These are phyloP conservation scores for Brachypterus glaber DNA, from an alignment of 2,888 invertebrate species.

Conservation along the genomic window DNA sequence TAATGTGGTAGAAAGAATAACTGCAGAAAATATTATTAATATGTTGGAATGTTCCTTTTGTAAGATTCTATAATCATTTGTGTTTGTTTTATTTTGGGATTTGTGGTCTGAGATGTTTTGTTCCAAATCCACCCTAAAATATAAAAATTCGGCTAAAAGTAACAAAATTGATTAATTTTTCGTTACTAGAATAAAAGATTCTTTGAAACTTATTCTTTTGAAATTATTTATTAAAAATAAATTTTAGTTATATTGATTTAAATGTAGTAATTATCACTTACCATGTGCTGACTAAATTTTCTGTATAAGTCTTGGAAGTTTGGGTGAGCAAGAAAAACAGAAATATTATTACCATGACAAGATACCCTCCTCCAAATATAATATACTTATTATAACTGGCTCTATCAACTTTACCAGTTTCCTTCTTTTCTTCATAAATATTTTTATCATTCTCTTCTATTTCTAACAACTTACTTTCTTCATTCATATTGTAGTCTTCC, in stretches of 20 bases:
- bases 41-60: constrained; percentile 4
- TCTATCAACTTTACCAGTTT: constrained; percentile 24
- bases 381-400: constrained; percentile 27
- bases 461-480: constrained; percentile 11
- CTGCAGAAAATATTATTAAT: constrained; percentile 13
- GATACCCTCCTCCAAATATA: constrained; percentile 25
- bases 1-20: constrained; percentile 7
- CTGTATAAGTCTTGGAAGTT: too few species aligned
- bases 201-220: too few species aligned
- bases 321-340: constrained; percentile 25
- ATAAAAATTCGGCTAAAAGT: background rate
- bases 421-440: constrained; percentile 23
- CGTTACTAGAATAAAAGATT: too few species aligned
- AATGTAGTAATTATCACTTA: too few species aligned
- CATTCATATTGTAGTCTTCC: constrained; percentile 13
- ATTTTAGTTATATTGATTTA: too few species aligned
- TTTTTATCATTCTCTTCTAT: constrained; percentile 9
- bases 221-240: too few species aligned
- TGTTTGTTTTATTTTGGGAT: constrained; percentile 10
- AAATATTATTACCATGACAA: constrained; percentile 21
- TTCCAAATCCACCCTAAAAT: constrained; percentile 18
- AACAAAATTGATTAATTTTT: background rate
- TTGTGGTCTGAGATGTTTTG: constrained; percentile 10
- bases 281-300: too few species aligned
- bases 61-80: constrained; percentile 6